Evolutionary conservation across 2,888 invertebrate genomes (phyloP), one percentile per base, ranked within the genome.

Genomic region (Acanthopleura granulata): DNA sequence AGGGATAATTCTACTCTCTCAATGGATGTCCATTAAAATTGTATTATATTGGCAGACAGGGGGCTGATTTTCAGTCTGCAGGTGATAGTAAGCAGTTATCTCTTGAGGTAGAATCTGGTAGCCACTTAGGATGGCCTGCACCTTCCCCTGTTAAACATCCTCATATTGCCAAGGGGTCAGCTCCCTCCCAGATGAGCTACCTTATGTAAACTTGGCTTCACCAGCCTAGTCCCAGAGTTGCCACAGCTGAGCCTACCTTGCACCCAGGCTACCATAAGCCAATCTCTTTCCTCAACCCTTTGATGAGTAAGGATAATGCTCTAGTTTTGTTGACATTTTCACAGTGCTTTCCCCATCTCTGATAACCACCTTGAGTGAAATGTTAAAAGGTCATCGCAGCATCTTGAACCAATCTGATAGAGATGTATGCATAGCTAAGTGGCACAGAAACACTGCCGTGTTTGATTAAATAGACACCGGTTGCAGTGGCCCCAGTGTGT

Each of bases 321-420:
- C 22, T 6, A 22, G 18, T 22, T 57, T 57, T 57, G 57, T 57
- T 57, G 57, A 57, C 57, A 57, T 57, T 57, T n/a, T 22, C 57
- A 18, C 22, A 57, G n/a, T 57, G 57, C 22, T 57, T 57, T 57
- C 6, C 57, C 22, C 57, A 57, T 57, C 57, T 57, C 57, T n/a
- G 57, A 57, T 57, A 57, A 57, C 57, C 57, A 57, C n/a, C 3
- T 57, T 57, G 57, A 57, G 57, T 57, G 57, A 57, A 57, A 18
- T 57, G 57, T 57, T 57, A n/a, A 57, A 57, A 57, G 57, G 57
- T 57, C 57, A 57, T 57, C 57, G 22, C 3, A 57, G 57, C 57
- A 57, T 22, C 57, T 57, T 22, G 6, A 57, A 18, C 22, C 6
- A 57, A 57, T 57, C 57, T 57, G 57, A 57, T 12, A 18, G 3